Evolutionary conservation across 2,888 invertebrate species (phyloP).

Genomic region (Ochropleura plecta): DNA sequence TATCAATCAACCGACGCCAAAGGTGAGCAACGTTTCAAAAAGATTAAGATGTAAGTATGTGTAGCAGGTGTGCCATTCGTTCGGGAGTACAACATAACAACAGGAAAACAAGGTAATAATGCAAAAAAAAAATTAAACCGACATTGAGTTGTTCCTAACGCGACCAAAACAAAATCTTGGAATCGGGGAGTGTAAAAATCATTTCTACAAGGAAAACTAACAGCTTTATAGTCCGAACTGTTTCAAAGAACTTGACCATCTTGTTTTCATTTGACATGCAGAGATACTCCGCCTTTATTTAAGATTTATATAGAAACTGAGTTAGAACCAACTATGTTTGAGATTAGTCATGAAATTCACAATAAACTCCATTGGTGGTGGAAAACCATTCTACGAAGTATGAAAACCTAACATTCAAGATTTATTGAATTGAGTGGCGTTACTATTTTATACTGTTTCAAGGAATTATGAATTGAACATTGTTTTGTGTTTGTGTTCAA

Average conservation of each 20-base stretch:
- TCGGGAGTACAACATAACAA: not conserved
- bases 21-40: slow-evolving; percentile 14
- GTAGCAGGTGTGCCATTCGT: not conserved
- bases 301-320: slow-evolving; percentile 49
- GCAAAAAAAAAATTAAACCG: slow-evolving; percentile 9
- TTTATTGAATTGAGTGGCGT: slow-evolving; percentile 49
- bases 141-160: not conserved
- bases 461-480: slow-evolving; percentile 34
- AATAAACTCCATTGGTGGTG: slow-evolving; percentile 58
- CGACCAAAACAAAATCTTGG: slow-evolving; percentile 5
- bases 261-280: slow-evolving; percentile 39
- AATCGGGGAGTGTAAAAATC: slow-evolving; percentile 15
- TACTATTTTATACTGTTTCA: slow-evolving; percentile 43
- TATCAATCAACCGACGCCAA: slow-evolving; percentile 8
- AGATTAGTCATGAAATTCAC: slow-evolving; percentile 61
- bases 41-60: not conserved
- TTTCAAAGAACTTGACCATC: slow-evolving; percentile 48
- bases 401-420: slow-evolving; percentile 42
- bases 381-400: slow-evolving; percentile 57
- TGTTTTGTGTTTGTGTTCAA: slow-evolving; percentile 4
- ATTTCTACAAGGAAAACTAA: slow-evolving; percentile 56
- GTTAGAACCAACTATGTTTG: slow-evolving; percentile 52
- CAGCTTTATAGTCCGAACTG: slow-evolving; percentile 33
- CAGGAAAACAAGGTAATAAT: slow-evolving; percentile 22
- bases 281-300: slow-evolving; percentile 40